Evolutionary conservation across 2,113 vertebrate species (phyloP).

Genomic region (Motacilla tschutschensis): DNA sequence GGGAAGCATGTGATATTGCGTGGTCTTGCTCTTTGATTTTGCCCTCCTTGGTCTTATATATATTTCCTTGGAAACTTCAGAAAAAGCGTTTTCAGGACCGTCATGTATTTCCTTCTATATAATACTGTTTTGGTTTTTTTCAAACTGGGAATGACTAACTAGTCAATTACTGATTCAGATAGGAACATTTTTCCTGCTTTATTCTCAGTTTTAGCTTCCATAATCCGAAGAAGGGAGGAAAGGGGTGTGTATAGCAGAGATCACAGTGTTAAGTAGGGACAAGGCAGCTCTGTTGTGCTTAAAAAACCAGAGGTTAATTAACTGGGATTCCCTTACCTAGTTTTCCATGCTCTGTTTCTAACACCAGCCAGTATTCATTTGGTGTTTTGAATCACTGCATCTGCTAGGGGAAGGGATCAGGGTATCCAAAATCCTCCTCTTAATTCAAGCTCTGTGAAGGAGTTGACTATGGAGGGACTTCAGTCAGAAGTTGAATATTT

Average conservation of each 20-base stretch:
- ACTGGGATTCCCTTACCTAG: background rate
- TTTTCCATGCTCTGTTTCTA: background rate
- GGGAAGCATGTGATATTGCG: fast-evolving
- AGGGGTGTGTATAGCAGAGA: background rate
- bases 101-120: background rate
- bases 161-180: background rate
- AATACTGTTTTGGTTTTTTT: background rate
- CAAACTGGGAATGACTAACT: background rate
- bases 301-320: background rate
- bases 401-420: background rate
- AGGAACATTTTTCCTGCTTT: background rate
- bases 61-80: background rate
- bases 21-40: background rate
- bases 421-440: background rate
- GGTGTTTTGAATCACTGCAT: background rate
- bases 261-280: background rate
- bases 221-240: background rate
- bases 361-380: background rate
- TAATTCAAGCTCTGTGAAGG: background rate
- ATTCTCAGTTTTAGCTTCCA: background rate
- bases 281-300: background rate
- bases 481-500: background rate
- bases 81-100: background rate
- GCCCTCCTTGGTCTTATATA: background rate
- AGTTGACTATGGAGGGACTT: background rate